Conservation (phyloP, 2,888 invertebrate genomes). For the Strigamia crassipes region DNA sequence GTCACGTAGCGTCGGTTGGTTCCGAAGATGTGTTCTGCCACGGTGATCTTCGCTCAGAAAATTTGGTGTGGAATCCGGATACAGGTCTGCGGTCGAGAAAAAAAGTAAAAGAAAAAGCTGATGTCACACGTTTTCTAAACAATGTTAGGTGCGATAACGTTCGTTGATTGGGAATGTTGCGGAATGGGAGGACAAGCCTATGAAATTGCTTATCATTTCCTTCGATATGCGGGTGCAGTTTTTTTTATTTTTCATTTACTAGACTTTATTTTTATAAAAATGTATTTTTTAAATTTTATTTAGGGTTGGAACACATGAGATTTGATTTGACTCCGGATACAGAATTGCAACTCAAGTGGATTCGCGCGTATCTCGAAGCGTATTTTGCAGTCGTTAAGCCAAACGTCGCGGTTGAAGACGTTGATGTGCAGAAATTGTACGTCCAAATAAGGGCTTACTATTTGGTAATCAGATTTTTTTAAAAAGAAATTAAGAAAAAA, state of each 20-base stretch:
- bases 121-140: too few relatives aligned
- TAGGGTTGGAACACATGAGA: not conserved
- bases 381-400: not conserved
- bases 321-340: not conserved
- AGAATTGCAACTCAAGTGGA: not conserved
- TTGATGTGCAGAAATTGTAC: not conserved
- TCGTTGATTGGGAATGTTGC: not conserved
- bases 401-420: not conserved
- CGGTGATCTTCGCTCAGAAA: not conserved
- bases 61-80: not conserved
- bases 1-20: not conserved
- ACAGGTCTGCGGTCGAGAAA: too few relatives aligned
- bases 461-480: not conserved
- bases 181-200: not conserved
- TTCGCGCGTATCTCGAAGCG: not conserved
- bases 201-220: constrained; percentile 7
- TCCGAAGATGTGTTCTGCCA: not conserved
- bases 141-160: not conserved
- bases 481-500: too few relatives aligned
- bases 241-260: too few relatives aligned
- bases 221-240: not conserved
- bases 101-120: too few relatives aligned
- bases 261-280: not conserved
- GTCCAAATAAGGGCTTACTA: not conserved
- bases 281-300: not conserved